Evolutionary conservation across 2,888 invertebrate species (phyloP).

Genomic region (Apodemia hepburni): DNA sequence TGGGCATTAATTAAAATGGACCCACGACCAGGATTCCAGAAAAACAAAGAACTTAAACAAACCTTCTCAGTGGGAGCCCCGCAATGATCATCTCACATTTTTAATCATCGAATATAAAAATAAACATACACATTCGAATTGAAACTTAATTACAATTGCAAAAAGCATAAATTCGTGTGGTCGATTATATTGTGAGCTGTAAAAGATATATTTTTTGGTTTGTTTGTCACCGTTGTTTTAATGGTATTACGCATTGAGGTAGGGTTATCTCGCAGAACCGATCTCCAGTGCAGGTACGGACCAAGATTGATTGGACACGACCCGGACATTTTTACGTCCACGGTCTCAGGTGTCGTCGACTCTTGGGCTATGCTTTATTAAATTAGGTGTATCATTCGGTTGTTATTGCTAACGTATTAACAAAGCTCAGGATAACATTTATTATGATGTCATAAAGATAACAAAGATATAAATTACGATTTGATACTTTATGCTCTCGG

Average conservation of each 20-base stretch:
- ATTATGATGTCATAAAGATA: slow-evolving; percentile 14
- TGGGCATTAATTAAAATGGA: slow-evolving; percentile 81
- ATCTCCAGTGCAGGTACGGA: slow-evolving; percentile 67
- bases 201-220: slow-evolving; percentile 74
- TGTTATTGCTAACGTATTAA: slow-evolving; percentile 52
- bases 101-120: slow-evolving; percentile 71
- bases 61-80: slow-evolving; percentile 76
- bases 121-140: slow-evolving; percentile 43
- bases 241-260: slow-evolving; percentile 78
- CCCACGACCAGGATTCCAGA: slow-evolving; percentile 75
- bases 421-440: slow-evolving; percentile 34
- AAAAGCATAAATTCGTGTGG: slow-evolving; percentile 42
- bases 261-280: slow-evolving; percentile 74
- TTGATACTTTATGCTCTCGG: neutral
- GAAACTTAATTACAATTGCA: slow-evolving; percentile 39
- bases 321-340: slow-evolving; percentile 70
- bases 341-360: slow-evolving; percentile 71
- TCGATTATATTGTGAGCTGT: slow-evolving; percentile 60
- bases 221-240: slow-evolving; percentile 80
- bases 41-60: slow-evolving; percentile 77
- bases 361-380: slow-evolving; percentile 66
- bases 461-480: neutral
- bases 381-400: slow-evolving; percentile 66
- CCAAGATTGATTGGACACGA: slow-evolving; percentile 74
- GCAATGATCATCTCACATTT: slow-evolving; percentile 78